Conservation (phyloP, 2,888 invertebrate genomes). For the Bellardia pandia region DNA sequence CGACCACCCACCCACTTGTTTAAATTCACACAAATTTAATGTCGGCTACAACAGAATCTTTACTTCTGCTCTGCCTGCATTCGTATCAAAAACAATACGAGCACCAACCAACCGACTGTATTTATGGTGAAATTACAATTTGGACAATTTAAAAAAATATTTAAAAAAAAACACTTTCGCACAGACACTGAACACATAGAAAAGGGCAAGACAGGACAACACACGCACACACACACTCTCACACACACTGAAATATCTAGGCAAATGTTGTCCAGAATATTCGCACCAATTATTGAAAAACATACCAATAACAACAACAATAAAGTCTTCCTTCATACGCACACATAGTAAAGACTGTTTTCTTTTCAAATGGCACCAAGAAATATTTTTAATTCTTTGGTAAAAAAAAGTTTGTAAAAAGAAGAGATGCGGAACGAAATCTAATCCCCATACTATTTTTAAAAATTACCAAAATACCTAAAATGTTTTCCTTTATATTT, state of each 20-base stretch:
- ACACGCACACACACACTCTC: background rate
- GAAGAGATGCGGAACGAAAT: no score
- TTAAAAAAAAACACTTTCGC: conserved; percentile 24
- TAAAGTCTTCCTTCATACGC: background rate
- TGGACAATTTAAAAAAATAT: conserved; percentile 13
- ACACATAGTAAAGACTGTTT: background rate
- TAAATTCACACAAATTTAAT: conserved; percentile 54
- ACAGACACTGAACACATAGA: background rate
- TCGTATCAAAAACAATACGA: conserved; percentile 24
- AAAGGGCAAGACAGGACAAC: conserved; percentile 7
- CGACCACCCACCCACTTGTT: conserved; percentile 38
- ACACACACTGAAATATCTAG: background rate
- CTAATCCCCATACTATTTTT: no score
- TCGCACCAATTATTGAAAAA: conserved; percentile 59
- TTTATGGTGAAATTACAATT: conserved; percentile 43
- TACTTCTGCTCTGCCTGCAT: background rate
- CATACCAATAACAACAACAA: background rate
- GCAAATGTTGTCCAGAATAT: conserved; percentile 49
- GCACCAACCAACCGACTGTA: background rate
- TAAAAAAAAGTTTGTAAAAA: no score
- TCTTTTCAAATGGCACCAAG: background rate
- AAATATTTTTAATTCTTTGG: background rate
- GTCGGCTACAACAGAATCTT: conserved; percentile 21
- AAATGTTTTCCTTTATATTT: no score
- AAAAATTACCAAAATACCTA: no score